Base-by-base conservation (phyloP, 2,888 invertebrate species). In the Chelonus formosanus region DNA sequence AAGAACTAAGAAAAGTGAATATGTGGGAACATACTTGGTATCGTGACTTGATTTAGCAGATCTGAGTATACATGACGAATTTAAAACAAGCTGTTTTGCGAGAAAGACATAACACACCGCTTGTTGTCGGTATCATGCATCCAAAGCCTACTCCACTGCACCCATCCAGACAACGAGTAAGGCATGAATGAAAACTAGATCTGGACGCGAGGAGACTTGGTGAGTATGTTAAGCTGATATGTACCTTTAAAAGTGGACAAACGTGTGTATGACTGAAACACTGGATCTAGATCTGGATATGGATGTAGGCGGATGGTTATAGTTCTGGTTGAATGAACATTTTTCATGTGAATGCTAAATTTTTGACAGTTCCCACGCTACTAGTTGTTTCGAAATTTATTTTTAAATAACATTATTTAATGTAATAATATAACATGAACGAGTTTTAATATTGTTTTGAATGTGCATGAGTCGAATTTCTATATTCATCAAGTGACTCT, bases 151-250 rank as follows among this genome's bases (percentile, higher is more conserved):
- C 40, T 10, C 32, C 56, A 10, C 10, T 36, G 56, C 48, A 64
- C 45, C 52, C 50, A 67, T 47, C 55, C n/a, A 31, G 32, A 63
- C 55, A 8, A 43, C 53, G 32, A 50, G 45, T 50, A 54, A 45
- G 57, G 63, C 62, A 72, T 73, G 72, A 73, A 73, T 72, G 72
- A 73, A 73, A 72, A 73, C 68, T 69, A 70, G 71, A 69, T 67
- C 59, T 65, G 50, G 48, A 66, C 62, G 61, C 56, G 57, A 63
- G 34, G 56, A 43, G 63, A 59, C 55, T 66, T 36, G n/a, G 53
- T 47, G 53, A 60, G 64, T 48, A 48, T 31, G 54, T 43, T 35
- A 45, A 43, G 32, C 55, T 62, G 36, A 31, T 53, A 62, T 45
- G 5, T 53, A 52, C 35, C 52, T 43, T 5, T 31, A 50, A 40